A percentile compares a stretch with the other conserved stretches of the same genome.
Evolutionary conservation across 2,113 vertebrate species (phyloP).

Genomic region (Lepisosteus oculatus): DNA sequence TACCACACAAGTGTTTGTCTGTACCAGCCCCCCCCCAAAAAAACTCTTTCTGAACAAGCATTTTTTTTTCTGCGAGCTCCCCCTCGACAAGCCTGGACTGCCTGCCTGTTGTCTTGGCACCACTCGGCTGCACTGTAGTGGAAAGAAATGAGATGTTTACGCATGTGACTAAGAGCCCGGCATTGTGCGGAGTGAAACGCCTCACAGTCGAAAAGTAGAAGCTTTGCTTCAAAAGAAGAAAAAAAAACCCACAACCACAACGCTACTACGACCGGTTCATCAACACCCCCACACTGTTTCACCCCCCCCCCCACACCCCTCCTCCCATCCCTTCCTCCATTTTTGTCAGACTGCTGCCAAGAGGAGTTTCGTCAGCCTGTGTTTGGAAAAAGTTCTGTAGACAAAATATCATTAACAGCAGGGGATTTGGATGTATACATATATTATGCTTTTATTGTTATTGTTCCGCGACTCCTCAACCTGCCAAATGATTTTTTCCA

Average conservation of each 20-base stretch:
- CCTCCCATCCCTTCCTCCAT: constrained; percentile 8
- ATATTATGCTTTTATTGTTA: constrained; percentile 20
- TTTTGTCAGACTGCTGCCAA: constrained; percentile 12
- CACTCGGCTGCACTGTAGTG: not conserved
- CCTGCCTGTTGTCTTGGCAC: not conserved
- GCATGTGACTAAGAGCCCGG: not conserved
- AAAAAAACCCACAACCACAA: not conserved
- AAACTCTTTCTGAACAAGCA: too few relatives aligned
- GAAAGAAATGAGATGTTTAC: not conserved
- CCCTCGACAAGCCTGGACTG: not conserved
- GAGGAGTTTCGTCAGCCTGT: constrained; percentile 36
- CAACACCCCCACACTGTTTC: too few relatives aligned
- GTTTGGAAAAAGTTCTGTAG: constrained; percentile 36
- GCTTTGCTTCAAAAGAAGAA: not conserved
- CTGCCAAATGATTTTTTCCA: constrained; percentile 44
- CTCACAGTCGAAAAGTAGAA: not conserved
- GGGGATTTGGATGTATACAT: too few relatives aligned
- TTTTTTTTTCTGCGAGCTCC: too few relatives aligned
- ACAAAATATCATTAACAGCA: too few relatives aligned
- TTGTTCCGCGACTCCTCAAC: constrained; percentile 52
- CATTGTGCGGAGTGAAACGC: not conserved
- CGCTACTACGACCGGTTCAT: constrained; percentile 9
- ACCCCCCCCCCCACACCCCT: too few relatives aligned
- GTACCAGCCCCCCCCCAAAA: too few relatives aligned
- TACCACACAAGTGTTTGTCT: too few relatives aligned